Percentiles rank a stretch among this genome's conserved stretches.
Evolutionary conservation across 2,888 invertebrate genomes (phyloP).

Genomic region (Microdon myrmicae): DNA sequence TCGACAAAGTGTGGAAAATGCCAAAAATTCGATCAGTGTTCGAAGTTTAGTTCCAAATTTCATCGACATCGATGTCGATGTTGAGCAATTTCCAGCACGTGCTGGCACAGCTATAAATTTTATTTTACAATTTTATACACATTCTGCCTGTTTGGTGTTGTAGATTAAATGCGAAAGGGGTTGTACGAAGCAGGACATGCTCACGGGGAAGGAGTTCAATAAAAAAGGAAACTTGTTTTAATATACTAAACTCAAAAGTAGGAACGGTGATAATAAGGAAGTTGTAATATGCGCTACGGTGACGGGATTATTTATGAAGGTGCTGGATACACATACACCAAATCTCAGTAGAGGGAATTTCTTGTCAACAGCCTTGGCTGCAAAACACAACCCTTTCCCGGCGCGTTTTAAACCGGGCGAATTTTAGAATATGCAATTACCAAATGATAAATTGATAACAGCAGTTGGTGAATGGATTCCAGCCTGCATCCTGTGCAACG

Average conservation of each 20-base stretch:
- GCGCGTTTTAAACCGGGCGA: constrained; percentile 12
- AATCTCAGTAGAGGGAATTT: neutral
- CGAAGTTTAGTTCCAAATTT: constrained; percentile 47
- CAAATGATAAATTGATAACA: constrained; percentile 34
- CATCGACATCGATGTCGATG: constrained; percentile 55
- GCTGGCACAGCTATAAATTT: constrained; percentile 63
- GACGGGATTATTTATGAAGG: constrained; percentile 35
- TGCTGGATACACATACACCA: neutral
- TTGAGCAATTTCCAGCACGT: constrained; percentile 64
- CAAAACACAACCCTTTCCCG: constrained; percentile 36
- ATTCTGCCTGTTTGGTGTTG: constrained; percentile 8
- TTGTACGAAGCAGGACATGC: constrained; percentile 12
- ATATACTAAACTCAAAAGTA: constrained; percentile 42
- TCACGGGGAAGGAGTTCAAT: constrained; percentile 35
- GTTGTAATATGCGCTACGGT: constrained; percentile 39
- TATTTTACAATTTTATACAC: constrained; percentile 57
- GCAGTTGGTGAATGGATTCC: constrained; percentile 32
- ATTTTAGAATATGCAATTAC: constrained; percentile 37
- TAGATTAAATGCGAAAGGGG: constrained; percentile 13
- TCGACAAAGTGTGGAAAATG: constrained; percentile 54
- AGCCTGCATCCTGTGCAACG: no score
- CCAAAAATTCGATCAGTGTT: constrained; percentile 37
- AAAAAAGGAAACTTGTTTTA: constrained; percentile 34
- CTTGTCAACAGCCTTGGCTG: constrained; percentile 11
- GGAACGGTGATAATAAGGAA: constrained; percentile 27